A percentile compares a stretch with the other conserved stretches of the same genome.
Conservation (phyloP, 1,140 invertebrate genomes). For the Pseudomyrmex concolor region DNA sequence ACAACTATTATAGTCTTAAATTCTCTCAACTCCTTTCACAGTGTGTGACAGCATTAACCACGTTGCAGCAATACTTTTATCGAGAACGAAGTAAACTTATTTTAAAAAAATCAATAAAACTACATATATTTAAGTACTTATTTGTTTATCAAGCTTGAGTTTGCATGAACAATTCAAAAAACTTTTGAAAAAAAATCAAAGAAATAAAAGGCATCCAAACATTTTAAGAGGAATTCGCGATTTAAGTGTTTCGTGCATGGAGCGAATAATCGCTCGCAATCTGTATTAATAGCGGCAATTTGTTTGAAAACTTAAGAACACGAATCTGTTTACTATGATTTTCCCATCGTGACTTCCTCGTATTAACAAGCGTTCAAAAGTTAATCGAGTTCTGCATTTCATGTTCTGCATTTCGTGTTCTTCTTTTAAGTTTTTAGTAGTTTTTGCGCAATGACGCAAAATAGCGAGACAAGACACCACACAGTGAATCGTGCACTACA, state of each 20-base stretch:
- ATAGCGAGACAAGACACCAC: no score
- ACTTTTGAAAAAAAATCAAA: conserved; percentile 6
- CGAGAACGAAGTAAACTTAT: no score
- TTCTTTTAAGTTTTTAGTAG: background rate
- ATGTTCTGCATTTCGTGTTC: background rate
- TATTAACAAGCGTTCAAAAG: conserved; percentile 22
- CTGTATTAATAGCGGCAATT: conserved; percentile 52
- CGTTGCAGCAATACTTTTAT: no score
- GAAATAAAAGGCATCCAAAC: background rate
- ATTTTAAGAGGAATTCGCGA: background rate
- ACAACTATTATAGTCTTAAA: no score
- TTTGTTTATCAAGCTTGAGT: background rate
- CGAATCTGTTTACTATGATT: conserved; percentile 34
- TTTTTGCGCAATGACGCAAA: no score
- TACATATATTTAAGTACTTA: no score
- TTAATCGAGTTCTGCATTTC: background rate
- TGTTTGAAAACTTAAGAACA: conserved; percentile 30
- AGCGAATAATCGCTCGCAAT: conserved; percentile 39
- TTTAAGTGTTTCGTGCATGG: conserved; percentile 20
- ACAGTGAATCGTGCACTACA: no score
- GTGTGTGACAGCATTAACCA: no score
- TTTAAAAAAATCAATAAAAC: no score
- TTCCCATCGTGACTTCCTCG: conserved; percentile 14
- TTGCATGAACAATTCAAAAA: background rate
- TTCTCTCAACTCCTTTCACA: no score